These are phyloP conservation scores for Syngnathoides biaculeatus DNA, from an alignment of 2,113 vertebrate species.

Conservation along the genomic window DNA sequence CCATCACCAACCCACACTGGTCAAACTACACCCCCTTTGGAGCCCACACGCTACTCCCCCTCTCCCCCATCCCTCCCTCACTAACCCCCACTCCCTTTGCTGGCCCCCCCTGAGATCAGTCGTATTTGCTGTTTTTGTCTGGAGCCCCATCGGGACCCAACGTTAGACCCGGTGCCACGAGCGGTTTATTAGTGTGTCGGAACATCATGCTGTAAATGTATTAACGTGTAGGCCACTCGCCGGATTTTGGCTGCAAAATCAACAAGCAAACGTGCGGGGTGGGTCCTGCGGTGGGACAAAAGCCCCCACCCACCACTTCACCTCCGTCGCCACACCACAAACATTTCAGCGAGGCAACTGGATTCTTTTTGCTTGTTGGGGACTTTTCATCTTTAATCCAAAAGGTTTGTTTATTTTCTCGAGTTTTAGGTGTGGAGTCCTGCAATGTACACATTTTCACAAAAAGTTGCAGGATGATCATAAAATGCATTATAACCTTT, in stretches of 20 bases:
- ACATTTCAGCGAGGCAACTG: background rate
- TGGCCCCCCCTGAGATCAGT: background rate
- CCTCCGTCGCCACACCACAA: background rate
- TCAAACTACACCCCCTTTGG: conserved; percentile 20
- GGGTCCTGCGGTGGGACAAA: background rate
- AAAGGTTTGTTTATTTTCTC: background rate
- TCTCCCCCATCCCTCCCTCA: background rate
- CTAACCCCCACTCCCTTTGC: background rate
- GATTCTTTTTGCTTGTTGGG: background rate
- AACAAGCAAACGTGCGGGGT: conserved; percentile 62
- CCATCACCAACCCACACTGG: conserved; percentile 41
- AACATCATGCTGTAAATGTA: conserved; percentile 72
- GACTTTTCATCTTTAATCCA: background rate
- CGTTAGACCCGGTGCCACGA: conserved; percentile 35
- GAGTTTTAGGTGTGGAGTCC: background rate
- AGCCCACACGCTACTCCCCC: too few species aligned
- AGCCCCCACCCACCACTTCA: background rate
- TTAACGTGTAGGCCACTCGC: conserved; percentile 68
- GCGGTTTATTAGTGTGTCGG: conserved; percentile 66
- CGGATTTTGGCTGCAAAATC: conserved; percentile 63
- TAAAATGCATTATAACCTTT: background rate
- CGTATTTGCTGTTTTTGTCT: background rate
- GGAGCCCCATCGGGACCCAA: conserved; percentile 5
- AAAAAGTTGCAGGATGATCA: background rate
- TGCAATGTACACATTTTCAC: background rate